These are phyloP conservation scores for Archegozetes longisetosus DNA, from an alignment of 1,140 invertebrate species.

Conservation along the genomic window DNA sequence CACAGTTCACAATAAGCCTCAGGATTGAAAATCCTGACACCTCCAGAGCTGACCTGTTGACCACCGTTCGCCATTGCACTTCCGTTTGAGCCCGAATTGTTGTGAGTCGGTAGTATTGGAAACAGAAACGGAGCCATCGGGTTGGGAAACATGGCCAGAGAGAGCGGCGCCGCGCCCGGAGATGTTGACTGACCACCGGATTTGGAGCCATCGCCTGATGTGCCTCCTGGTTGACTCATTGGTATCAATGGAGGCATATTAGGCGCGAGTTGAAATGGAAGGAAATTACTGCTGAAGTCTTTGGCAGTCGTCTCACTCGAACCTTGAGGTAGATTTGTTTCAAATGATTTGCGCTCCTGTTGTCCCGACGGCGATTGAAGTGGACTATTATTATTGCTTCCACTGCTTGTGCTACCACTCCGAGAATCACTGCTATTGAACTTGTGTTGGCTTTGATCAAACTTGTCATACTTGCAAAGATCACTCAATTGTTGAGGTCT, in stretches of 20 bases:
- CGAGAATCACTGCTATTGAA: slow-evolving; percentile 4
- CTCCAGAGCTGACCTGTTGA: slow-evolving; percentile 14
- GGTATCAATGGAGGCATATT: slow-evolving; percentile 20
- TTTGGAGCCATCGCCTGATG: slow-evolving; percentile 15
- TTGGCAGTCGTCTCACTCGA: neutral
- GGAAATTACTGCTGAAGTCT: slow-evolving; percentile 5
- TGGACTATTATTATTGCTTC: neutral
- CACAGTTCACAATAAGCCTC: slow-evolving; percentile 71
- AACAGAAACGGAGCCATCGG: slow-evolving; percentile 23
- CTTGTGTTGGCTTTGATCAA: slow-evolving; percentile 15
- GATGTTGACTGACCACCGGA: slow-evolving; percentile 5
- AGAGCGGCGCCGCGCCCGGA: slow-evolving; percentile 5
- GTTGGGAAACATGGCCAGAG: slow-evolving; percentile 22
- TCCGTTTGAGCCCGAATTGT: slow-evolving; percentile 7
- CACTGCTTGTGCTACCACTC: slow-evolving; percentile 1
- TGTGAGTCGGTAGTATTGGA: slow-evolving; percentile 15
- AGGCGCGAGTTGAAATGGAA: slow-evolving; percentile 15
- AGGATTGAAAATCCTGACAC: slow-evolving; percentile 70
- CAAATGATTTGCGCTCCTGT: neutral
- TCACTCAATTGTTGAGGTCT: neutral
- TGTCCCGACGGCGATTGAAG: neutral
- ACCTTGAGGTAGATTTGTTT: neutral
- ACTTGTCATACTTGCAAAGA: neutral
- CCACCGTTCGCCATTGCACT: slow-evolving; percentile 14
- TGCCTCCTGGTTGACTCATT: slow-evolving; percentile 4